Conservation (phyloP, 1,140 invertebrate species). For the Nomia melanderi region DNA sequence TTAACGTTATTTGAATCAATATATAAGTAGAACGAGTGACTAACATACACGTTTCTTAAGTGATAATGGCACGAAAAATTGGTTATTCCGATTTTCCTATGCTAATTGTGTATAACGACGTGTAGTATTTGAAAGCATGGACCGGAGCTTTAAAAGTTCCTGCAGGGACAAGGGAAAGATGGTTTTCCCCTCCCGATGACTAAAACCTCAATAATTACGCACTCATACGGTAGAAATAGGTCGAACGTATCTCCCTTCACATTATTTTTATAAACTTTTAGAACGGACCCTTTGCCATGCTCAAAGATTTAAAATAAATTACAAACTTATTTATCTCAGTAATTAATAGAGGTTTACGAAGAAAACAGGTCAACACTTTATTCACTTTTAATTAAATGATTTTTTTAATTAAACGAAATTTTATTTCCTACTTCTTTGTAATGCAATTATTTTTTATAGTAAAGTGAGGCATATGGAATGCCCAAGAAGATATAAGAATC, state of each 20-base stretch:
- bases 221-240: no score
- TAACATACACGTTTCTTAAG: slow-evolving; percentile 38
- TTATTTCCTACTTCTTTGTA: no score
- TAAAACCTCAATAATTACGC: slow-evolving; percentile 55
- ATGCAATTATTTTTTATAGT: no score
- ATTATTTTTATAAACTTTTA: not conserved
- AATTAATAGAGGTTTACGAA: no score
- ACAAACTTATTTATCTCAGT: no score
- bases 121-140: slow-evolving; percentile 32
- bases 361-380: no score
- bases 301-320: not conserved
- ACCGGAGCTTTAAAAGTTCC: not conserved
- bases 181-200: slow-evolving; percentile 25
- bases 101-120: slow-evolving; percentile 55
- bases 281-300: not conserved
- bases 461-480: no score
- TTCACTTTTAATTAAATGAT: no score
- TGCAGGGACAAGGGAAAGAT: not conserved
- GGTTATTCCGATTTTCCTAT: slow-evolving; percentile 45
- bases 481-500: no score
- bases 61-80: slow-evolving; percentile 55
- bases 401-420: no score
- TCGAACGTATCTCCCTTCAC: not conserved
- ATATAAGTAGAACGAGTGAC: slow-evolving; percentile 1
- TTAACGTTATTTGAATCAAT: slow-evolving; percentile 7